phyloP scores from a whole-genome alignment of 2,797 vertebrate species.

The Astyanax mexicanus region DNA sequence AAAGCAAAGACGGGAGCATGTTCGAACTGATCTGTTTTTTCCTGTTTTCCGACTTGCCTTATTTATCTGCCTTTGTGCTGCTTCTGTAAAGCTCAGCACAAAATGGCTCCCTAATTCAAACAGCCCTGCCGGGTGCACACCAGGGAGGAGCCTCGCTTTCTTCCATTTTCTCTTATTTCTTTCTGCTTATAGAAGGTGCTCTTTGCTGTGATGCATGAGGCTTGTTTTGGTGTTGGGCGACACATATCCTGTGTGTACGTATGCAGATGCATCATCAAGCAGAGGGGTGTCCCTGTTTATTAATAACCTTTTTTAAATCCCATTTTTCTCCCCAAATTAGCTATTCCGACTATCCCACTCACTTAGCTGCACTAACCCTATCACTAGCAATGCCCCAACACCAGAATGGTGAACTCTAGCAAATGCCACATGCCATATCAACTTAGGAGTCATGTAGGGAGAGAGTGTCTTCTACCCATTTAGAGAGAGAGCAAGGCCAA shows the following conservation, averaged over 20 bases:
- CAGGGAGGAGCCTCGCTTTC: neutral
- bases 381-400: too few relatives aligned
- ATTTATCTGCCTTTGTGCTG: constrained; percentile 26
- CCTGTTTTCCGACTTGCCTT: constrained; percentile 21
- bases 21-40: constrained; percentile 33
- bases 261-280: neutral
- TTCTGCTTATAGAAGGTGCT: constrained; percentile 8
- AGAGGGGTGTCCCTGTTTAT: neutral
- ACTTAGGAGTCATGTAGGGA: too few relatives aligned
- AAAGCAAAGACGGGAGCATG: neutral
- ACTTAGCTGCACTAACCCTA: too few relatives aligned
- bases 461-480: too few relatives aligned
- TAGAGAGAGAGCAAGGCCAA: too few relatives aligned
- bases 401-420: too few relatives aligned
- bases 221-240: neutral
- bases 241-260: neutral
- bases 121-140: neutral
- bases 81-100: constrained; percentile 9
- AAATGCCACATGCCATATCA: too few relatives aligned
- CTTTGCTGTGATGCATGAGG: neutral
- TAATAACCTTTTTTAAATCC: neutral
- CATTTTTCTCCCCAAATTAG: too few relatives aligned
- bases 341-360: too few relatives aligned
- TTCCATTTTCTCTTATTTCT: constrained; percentile 9
- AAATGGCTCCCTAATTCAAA: constrained; percentile 34